These are phyloP conservation scores for Mugil cephalus DNA, from an alignment of 2,113 vertebrate genomes.

Conservation along the genomic window DNA sequence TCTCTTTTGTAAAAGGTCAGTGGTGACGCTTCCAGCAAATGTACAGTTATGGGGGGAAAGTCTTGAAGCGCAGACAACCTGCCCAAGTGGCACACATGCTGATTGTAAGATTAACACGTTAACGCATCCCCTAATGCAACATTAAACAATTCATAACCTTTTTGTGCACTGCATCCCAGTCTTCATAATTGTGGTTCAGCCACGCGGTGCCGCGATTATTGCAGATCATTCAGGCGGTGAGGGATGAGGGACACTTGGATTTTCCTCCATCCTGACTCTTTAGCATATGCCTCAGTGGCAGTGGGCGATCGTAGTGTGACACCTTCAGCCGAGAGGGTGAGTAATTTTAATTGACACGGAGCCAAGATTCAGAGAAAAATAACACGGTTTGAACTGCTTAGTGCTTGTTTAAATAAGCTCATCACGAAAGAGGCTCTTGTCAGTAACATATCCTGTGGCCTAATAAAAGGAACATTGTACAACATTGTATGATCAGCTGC, in stretches of 20 bases:
- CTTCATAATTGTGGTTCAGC: neutral
- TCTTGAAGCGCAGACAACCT: conserved; percentile 4
- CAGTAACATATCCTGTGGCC: no score
- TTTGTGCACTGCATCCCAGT: conserved; percentile 9
- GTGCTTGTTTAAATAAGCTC: no score
- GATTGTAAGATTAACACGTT: conserved; percentile 45
- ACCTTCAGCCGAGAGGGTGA: conserved; percentile 21
- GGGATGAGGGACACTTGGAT: conserved; percentile 1
- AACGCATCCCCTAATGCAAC: conserved; percentile 5
- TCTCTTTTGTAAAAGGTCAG: conserved; percentile 69
- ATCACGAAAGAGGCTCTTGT: no score
- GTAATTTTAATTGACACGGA: conserved; percentile 8
- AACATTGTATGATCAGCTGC: no score
- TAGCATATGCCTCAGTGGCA: conserved; percentile 60
- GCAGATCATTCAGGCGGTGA: neutral
- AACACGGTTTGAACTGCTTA: no score
- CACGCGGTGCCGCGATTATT: neutral
- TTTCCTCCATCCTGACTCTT: conserved; percentile 36
- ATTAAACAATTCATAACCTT: conserved; percentile 37
- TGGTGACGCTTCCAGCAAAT: conserved; percentile 46
- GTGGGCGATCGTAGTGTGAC: conserved; percentile 39
- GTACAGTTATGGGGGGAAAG: neutral
- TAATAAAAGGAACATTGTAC: no score
- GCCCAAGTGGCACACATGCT: conserved; percentile 7
- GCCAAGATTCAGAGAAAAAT: conserved; percentile 32